Base-by-base conservation (phyloP, 2,113 vertebrate genomes). In the Alces alces region DNA sequence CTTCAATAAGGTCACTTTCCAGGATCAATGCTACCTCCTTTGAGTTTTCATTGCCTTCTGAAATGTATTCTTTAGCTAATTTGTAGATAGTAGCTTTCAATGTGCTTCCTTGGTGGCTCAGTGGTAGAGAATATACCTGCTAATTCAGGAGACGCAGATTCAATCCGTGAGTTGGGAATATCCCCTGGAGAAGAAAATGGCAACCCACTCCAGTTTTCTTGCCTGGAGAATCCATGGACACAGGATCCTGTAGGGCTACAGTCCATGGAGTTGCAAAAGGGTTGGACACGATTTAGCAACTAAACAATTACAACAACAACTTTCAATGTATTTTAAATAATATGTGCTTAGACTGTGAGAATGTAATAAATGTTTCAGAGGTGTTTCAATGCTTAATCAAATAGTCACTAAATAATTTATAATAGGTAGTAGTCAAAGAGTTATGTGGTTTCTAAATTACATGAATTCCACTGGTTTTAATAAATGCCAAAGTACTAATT, bases 401-500 rank as follows among this genome's bases (percentile, higher is more conserved):
- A 58, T 60, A 60, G 15, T 94, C 28, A 43, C 36, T 25, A 93
- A 87, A 64, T 93, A 89, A 73, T 96, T 95, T 95, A 83, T 13
- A 50, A 83, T 93, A n/a, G 28, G 7, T 87, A 73, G 19, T 39
- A 70, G 13, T 79, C 58, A 43, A 92, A 79, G 43, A 76, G 54
- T 47, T 58, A 45, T 70, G 12, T 76, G 45, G 11, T 80, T 92
- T 91, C 45, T 94, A 55, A 86, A 86, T 89, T 86, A 94, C 78
- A 45, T 80, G 54, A 30, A 19, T 15, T 21, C 17, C 23, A 86
- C 23, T 94, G 58, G 43, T 64, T 96, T 96, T 96, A 70, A 92
- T 54, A 80, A 54, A 89, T 93, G 86, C 91, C 3, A 57, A 30
- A 93, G 52, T 84, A 89, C 23, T 52, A 91, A 91, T 39, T 93